Percentiles rank a stretch among this genome's conserved stretches.
These are phyloP conservation scores for Iguana delicatissima DNA, from an alignment of 2,797 vertebrate species.

Conservation along the genomic window DNA sequence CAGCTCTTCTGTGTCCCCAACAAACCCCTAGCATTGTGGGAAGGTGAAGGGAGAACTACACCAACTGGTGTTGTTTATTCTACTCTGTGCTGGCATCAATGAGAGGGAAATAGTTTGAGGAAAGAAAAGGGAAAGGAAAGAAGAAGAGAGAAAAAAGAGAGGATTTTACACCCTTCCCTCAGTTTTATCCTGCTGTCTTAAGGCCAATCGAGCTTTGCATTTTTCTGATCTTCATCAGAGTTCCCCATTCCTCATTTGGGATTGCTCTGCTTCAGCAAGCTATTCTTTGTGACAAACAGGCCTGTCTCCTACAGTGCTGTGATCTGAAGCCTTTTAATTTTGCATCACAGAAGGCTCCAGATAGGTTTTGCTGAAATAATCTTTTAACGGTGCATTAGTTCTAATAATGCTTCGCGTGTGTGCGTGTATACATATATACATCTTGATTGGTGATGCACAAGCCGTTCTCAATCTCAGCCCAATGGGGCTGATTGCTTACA, in stretches of 20 bases:
- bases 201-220: background rate
- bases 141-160: too few species aligned
- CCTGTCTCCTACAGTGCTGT: background rate
- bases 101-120: background rate
- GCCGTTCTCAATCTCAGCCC: background rate
- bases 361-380: constrained; percentile 12
- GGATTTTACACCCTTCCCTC: background rate
- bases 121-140: background rate
- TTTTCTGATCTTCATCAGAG: background rate
- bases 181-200: background rate
- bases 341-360: constrained; percentile 10
- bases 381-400: constrained; percentile 33
- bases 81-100: too few species aligned
- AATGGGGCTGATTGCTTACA: background rate
- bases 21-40: background rate
- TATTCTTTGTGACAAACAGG: constrained; percentile 1
- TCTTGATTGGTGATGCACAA: constrained; percentile 10
- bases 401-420: background rate
- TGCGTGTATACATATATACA: background rate
- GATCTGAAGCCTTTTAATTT: constrained; percentile 25
- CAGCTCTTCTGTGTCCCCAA: background rate
- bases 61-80: background rate
- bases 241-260: background rate
- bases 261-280: background rate
- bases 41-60: background rate